phyloP scores from a whole-genome alignment of 2,888 invertebrate species.

The Cactoblastis cactorum region DNA sequence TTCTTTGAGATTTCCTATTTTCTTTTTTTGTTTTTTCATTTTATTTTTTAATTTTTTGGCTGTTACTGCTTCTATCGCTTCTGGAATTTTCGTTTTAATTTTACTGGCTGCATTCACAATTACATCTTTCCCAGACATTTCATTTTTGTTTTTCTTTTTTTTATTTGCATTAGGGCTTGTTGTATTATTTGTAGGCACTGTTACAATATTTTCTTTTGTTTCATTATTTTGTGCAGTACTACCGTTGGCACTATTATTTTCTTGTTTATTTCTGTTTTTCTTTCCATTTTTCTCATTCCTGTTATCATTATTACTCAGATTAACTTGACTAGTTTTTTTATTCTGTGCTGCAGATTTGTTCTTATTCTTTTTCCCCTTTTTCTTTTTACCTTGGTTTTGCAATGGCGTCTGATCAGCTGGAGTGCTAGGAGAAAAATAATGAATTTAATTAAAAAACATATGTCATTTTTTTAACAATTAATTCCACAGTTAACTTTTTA shows the following conservation, averaged over 20 bases:
- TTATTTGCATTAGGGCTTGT: constrained; percentile 30
- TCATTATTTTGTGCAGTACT: constrained; percentile 18
- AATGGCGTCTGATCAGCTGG: constrained; percentile 12
- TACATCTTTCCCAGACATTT: constrained; percentile 4
- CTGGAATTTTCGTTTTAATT: constrained; percentile 43
- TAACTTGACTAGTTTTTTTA: not conserved
- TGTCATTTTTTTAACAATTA: too few relatives aligned
- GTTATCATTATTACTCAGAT: constrained; percentile 13
- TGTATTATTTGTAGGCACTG: constrained; percentile 14
- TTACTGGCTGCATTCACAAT: constrained; percentile 22
- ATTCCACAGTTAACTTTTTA: too few relatives aligned
- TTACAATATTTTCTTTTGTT: constrained; percentile 11
- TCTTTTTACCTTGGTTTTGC: constrained; percentile 29
- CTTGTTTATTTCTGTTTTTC: constrained; percentile 31
- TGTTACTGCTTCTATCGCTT: constrained; percentile 42
- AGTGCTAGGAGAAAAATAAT: constrained; percentile 13
- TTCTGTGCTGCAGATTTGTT: constrained; percentile 28
- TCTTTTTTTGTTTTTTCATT: constrained; percentile 55
- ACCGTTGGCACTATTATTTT: constrained; percentile 23
- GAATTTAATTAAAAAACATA: not conserved
- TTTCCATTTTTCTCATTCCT: constrained; percentile 33
- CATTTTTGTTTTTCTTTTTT: constrained; percentile 35
- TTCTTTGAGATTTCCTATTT: constrained; percentile 52
- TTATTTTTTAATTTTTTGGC: constrained; percentile 59
- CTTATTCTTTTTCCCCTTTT: constrained; percentile 37